Conservation (phyloP, 2,113 vertebrate genomes). For the Bujurquina vittata region DNA sequence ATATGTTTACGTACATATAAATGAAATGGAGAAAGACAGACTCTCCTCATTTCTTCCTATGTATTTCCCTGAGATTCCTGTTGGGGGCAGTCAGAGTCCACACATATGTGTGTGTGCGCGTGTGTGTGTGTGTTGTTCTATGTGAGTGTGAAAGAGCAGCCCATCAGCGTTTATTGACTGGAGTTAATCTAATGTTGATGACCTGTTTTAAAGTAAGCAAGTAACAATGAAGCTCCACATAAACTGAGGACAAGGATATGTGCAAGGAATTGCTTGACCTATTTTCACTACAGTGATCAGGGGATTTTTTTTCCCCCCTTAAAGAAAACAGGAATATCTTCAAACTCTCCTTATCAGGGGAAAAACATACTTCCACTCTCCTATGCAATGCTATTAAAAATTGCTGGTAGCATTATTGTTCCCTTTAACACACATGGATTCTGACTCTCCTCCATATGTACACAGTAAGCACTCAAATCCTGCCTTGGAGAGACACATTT, state of each 20-base stretch:
- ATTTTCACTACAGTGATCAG: constrained; percentile 19
- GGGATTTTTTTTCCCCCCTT: constrained; percentile 34
- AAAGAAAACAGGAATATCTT: constrained; percentile 9
- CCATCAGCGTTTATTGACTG: constrained; percentile 51
- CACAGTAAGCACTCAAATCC: constrained; percentile 46
- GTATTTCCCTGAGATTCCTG: constrained; percentile 65
- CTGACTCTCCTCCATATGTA: constrained; percentile 1
- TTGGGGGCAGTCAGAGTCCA: constrained; percentile 79
- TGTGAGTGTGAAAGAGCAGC: not conserved
- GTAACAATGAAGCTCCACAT: constrained; percentile 38
- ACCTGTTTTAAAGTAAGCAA: constrained; percentile 41
- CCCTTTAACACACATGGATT: constrained; percentile 19
- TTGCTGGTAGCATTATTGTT: constrained; percentile 17
- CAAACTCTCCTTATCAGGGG: constrained; percentile 45
- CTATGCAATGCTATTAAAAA: constrained; percentile 24
- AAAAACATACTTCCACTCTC: constrained; percentile 37
- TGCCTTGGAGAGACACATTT: constrained; percentile 40
- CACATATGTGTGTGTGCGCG: constrained; percentile 14
- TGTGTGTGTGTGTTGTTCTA: constrained; percentile 23
- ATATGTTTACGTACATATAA: constrained; percentile 9
- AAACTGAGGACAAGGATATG: constrained; percentile 14
- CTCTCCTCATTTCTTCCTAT: not conserved
- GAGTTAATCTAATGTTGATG: constrained; percentile 73
- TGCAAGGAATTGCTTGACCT: constrained; percentile 12
- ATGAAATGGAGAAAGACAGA: not conserved